phyloP scores from a whole-genome alignment of 2,797 vertebrate species.

The Catostomus latipinnis region DNA sequence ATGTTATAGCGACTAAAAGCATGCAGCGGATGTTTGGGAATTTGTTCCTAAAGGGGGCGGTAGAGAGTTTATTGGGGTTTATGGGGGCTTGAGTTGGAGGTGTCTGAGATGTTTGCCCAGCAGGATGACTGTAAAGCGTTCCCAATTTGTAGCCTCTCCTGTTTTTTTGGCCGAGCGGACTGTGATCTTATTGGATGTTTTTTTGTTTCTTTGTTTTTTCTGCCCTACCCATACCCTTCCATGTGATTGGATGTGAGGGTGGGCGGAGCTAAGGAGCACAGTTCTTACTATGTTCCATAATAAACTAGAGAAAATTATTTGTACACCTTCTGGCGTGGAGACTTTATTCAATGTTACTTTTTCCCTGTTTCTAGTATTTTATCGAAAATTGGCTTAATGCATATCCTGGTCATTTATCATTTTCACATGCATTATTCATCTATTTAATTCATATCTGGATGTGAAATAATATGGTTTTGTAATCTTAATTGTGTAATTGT shows the following conservation, averaged over 20 bases:
- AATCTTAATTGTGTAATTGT: conserved; percentile 63
- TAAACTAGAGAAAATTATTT: conserved; percentile 79
- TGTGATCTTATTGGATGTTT: conserved; percentile 81
- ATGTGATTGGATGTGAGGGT: conserved; percentile 79
- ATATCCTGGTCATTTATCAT: too few species aligned
- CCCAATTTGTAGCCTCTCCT: conserved; percentile 83
- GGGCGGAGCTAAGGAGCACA: conserved; percentile 83
- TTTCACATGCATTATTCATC: neutral
- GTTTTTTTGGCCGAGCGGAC: conserved; percentile 84
- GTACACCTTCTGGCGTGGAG: conserved; percentile 68
- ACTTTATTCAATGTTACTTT: conserved; percentile 41
- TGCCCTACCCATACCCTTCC: conserved; percentile 76
- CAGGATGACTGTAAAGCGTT: conserved; percentile 78
- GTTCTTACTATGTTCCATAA: conserved; percentile 86
- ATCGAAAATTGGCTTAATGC: neutral
- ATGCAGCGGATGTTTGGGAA: neutral
- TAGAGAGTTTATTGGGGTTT: conserved; percentile 45
- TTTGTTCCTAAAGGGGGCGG: conserved; percentile 2
- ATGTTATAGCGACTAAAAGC: neutral
- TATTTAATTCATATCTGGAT: conserved; percentile 24
- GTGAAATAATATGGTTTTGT: conserved; percentile 49
- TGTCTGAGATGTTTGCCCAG: conserved; percentile 62
- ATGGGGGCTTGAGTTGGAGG: conserved; percentile 20
- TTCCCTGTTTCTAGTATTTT: neutral
- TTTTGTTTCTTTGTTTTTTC: conserved; percentile 57